A percentile compares a stretch with the other conserved stretches of the same genome.
Conservation (phyloP, 2,888 invertebrate species). For the Zele albiditarsus region DNA sequence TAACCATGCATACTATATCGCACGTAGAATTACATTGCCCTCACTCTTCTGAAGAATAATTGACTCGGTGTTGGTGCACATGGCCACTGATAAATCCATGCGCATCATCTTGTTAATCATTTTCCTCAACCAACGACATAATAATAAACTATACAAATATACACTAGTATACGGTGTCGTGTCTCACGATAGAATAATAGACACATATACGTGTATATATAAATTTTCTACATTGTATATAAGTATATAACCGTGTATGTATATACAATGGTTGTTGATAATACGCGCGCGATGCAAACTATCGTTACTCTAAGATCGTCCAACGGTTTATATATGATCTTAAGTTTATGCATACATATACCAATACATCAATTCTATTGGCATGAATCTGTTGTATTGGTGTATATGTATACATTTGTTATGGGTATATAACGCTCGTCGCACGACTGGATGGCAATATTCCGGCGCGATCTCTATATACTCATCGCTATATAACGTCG, state of each 20-base stretch:
- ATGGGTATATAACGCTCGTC: background rate
- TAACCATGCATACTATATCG: background rate
- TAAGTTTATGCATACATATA: background rate
- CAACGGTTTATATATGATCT: slow-evolving; percentile 15
- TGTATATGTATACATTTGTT: background rate
- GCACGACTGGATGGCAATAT: background rate
- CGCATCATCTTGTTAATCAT: slow-evolving; percentile 13
- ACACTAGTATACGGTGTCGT: background rate
- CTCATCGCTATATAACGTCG: slow-evolving; percentile 20
- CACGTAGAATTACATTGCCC: background rate
- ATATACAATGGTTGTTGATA: background rate
- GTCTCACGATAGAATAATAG: slow-evolving; percentile 21
- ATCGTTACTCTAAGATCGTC: slow-evolving; percentile 11
- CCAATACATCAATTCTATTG: slow-evolving; percentile 2
- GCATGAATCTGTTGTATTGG: background rate
- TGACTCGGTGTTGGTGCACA: background rate
- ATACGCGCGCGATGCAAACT: slow-evolving; percentile 6
- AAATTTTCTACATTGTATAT: background rate
- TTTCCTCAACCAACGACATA: slow-evolving; percentile 11
- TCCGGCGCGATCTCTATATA: slow-evolving; percentile 7
- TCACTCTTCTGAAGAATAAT: background rate
- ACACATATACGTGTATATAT: background rate
- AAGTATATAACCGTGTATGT: background rate
- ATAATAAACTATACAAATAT: slow-evolving; percentile 11
- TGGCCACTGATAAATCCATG: slow-evolving; percentile 7